Evolutionary conservation across 2,113 vertebrate species (phyloP).

Genomic region (Notechis scutatus): DNA sequence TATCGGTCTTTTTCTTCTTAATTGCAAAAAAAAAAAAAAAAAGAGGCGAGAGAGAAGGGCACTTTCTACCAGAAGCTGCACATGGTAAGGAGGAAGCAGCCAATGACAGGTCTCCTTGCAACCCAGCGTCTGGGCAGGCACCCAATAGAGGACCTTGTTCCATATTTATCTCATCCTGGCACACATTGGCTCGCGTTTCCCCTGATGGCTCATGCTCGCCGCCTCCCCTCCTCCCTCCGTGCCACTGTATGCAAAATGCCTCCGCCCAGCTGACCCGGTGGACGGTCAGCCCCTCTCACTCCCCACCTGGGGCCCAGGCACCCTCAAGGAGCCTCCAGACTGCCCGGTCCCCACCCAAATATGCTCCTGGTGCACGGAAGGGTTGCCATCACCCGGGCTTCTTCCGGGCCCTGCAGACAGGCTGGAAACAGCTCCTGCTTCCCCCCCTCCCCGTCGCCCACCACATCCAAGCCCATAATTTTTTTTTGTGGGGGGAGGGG

Average conservation of each 20-base stretch:
- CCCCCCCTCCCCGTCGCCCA: neutral
- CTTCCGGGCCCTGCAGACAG: neutral
- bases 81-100: conserved; percentile 60
- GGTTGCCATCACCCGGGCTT: neutral
- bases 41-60: conserved; percentile 27
- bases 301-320: neutral
- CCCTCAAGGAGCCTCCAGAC: conserved; percentile 8
- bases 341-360: neutral
- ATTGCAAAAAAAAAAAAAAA: neutral
- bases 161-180: conserved; percentile 47
- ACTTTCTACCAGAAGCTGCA: conserved; percentile 72
- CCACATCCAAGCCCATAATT: neutral
- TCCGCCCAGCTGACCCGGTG: conserved; percentile 11
- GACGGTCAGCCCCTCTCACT: neutral
- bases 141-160: conserved; percentile 48
- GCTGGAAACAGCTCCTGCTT: neutral
- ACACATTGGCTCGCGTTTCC: conserved; percentile 58
- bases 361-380: neutral
- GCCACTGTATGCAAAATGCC: conserved; percentile 62
- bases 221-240: neutral
- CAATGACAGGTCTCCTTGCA: conserved; percentile 71
- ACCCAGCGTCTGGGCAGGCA: conserved; percentile 16
- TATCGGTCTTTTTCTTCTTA: neutral
- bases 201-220: neutral
- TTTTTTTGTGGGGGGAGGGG: neutral